These are phyloP conservation scores for Puffinus mauretanicus DNA, from an alignment of 2,113 vertebrate genomes.

Conservation along the genomic window DNA sequence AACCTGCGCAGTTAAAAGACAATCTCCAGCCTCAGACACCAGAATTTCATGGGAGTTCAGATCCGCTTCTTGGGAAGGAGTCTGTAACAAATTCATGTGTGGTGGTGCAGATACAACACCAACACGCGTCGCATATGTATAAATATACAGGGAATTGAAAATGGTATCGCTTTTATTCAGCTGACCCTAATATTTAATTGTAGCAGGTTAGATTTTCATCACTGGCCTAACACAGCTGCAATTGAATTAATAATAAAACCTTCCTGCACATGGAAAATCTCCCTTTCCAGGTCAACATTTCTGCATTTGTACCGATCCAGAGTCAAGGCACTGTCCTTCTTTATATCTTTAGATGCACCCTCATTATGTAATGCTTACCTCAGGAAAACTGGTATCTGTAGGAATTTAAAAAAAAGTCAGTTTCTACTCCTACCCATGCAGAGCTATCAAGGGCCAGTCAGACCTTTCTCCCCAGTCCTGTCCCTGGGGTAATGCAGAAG, in stretches of 20 bases:
- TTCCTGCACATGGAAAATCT: background rate
- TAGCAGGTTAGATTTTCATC: background rate
- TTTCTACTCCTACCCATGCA: background rate
- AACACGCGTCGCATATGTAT: fast-evolving
- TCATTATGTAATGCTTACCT: background rate
- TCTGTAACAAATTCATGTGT: background rate
- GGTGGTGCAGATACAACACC: background rate
- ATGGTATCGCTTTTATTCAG: background rate
- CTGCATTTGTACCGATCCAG: background rate
- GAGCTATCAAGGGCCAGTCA: background rate
- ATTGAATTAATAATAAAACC: background rate
- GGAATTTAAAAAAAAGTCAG: background rate
- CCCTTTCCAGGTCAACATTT: background rate
- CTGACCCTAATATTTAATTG: background rate
- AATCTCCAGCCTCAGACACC: background rate
- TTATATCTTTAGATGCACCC: background rate
- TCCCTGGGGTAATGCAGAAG: background rate
- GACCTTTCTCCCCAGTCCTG: background rate
- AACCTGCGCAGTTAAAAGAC: background rate
- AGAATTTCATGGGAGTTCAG: background rate
- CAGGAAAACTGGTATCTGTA: background rate
- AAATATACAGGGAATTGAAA: background rate
- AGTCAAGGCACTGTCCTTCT: background rate
- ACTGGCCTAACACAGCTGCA: background rate
- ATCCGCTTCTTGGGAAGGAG: background rate